Evolutionary conservation across 2,797 vertebrate genomes (phyloP).

Genomic region (Acanthurus tractus): DNA sequence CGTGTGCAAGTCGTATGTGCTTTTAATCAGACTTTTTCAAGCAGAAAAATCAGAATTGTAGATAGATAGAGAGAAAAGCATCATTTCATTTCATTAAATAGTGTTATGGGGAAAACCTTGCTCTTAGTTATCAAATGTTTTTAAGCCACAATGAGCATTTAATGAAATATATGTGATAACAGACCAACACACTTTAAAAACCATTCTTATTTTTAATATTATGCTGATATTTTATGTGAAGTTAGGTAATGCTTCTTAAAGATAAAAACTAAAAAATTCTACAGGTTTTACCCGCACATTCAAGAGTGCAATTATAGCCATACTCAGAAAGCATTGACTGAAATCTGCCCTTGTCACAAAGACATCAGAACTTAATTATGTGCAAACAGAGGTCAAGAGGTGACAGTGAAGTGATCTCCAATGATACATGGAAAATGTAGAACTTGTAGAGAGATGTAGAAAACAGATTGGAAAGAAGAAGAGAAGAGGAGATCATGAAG

Average conservation of each 20-base stretch:
- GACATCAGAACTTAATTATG: neutral
- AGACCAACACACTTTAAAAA: neutral
- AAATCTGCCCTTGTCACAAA: neutral
- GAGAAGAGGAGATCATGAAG: neutral
- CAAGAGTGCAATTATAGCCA: neutral
- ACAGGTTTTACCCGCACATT: neutral
- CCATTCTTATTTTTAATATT: neutral
- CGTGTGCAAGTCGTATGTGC: neutral
- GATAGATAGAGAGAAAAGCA: constrained; percentile 2
- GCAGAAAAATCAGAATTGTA: constrained; percentile 24
- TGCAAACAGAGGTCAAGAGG: neutral
- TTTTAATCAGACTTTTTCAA: constrained; percentile 48
- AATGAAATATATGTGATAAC: neutral
- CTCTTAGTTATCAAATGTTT: neutral
- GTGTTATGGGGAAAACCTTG: neutral
- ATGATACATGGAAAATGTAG: neutral
- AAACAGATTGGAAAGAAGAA: too few species aligned
- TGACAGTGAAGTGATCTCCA: neutral
- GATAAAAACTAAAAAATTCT: neutral
- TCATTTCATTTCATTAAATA: constrained; percentile 1
- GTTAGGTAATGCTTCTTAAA: neutral
- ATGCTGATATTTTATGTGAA: neutral
- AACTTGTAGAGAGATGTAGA: neutral
- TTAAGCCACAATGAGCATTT: neutral
- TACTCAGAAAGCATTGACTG: neutral